A percentile compares a stretch with the other conserved stretches of the same genome.
These are phyloP conservation scores for Oceanites oceanicus DNA, from an alignment of 2,113 vertebrate species.

Conservation along the genomic window DNA sequence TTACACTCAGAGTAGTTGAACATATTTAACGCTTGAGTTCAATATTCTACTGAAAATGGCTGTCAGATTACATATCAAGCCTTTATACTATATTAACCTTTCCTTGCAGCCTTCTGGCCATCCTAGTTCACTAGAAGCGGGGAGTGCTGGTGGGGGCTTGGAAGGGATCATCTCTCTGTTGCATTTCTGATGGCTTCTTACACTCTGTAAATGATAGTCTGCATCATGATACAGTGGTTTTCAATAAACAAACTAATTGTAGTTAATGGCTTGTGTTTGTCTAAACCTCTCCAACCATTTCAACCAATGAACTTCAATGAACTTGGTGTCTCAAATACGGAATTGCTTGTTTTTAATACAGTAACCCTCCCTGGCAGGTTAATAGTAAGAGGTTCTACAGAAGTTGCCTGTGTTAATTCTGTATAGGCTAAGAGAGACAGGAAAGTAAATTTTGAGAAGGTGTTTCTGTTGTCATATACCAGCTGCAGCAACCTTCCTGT, in stretches of 20 bases:
- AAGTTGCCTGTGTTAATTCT: background rate
- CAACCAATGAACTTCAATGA: background rate
- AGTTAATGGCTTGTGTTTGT: background rate
- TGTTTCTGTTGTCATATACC: background rate
- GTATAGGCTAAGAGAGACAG: background rate
- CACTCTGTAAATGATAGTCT: background rate
- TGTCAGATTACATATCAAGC: background rate
- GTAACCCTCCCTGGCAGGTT: background rate
- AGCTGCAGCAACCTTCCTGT: background rate
- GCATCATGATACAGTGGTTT: background rate
- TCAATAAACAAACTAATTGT: background rate
- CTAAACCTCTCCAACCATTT: background rate
- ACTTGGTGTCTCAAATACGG: background rate
- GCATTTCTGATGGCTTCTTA: background rate
- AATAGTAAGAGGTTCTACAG: background rate
- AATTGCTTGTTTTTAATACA: background rate
- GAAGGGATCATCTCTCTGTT: background rate
- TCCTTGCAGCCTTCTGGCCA: background rate
- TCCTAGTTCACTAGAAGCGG: background rate
- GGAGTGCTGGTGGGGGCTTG: background rate
- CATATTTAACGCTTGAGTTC: background rate
- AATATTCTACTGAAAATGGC: background rate
- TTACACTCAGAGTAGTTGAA: background rate
- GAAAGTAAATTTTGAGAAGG: background rate
- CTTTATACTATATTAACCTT: background rate